Evolutionary conservation across 1,140 invertebrate species (phyloP).

Genomic region (Orchesella cincta): DNA sequence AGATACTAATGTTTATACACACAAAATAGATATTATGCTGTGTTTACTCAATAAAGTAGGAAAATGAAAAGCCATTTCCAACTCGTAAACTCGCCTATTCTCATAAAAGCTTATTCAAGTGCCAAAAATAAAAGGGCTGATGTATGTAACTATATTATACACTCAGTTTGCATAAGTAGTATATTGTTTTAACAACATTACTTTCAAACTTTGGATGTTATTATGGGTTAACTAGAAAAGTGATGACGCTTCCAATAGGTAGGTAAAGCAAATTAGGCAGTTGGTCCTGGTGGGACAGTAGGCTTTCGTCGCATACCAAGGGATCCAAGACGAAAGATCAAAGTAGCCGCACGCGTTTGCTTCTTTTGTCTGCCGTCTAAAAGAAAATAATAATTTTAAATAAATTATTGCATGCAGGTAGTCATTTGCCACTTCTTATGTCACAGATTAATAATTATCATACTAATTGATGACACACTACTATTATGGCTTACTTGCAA

Average conservation of each 20-base stretch:
- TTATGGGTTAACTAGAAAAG: not conserved
- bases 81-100: too few relatives aligned
- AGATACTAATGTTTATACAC: too few relatives aligned
- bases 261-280: conserved; percentile 12
- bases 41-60: too few relatives aligned
- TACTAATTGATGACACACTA: not conserved
- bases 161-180: not conserved
- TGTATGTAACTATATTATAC: too few relatives aligned
- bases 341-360: conserved; percentile 32
- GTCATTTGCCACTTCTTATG: too few relatives aligned
- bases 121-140: too few relatives aligned
- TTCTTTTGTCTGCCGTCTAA: conserved; percentile 31
- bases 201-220: not conserved
- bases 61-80: too few relatives aligned
- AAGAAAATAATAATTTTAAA: not conserved
- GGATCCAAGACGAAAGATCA: conserved; percentile 33
- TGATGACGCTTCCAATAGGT: not conserved
- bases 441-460: too few relatives aligned
- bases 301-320: conserved; percentile 35
- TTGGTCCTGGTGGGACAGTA: conserved; percentile 28
- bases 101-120: too few relatives aligned
- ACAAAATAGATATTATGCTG: too few relatives aligned
- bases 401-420: too few relatives aligned
- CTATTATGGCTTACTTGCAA: conserved; percentile 21
- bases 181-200: not conserved